Base-by-base conservation (phyloP, 2,888 invertebrate species). In the Corythucha ciliata region DNA sequence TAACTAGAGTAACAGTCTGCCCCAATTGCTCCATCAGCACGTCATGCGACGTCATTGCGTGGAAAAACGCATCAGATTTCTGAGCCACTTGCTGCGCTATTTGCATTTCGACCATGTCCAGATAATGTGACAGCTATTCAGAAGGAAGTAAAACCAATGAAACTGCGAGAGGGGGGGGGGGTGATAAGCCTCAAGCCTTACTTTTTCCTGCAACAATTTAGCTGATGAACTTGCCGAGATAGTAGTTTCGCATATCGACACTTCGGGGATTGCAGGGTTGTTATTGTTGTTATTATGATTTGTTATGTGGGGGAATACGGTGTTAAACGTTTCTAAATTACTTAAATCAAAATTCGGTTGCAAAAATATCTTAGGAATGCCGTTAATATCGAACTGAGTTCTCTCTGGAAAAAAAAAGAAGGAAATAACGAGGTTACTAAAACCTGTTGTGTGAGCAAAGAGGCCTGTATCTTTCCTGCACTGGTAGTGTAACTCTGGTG, bases 11-110 rank as follows among this genome's bases (percentile, higher is more conserved):
- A 8, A 84, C 78, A 18, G 91, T 89, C 64, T 80, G 78, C 1
- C 82, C 82, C 76, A 98, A 83, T 66, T 96, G 88, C 60, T 92
- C 91, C 81, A 96, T 90, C 44, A 98, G 83, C 24, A 89, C 86
- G 67, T 97, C 94, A 70, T 98, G 97, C 6, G 96, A 96, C 48
- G 94, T 83, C 87, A 98, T 96, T 1, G 96, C 96, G 69, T 92
- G 87, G 67, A 97, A 98, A 72, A 97, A 98, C 16, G 93, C 93
- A 61, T 90, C 90, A 8, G 94, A 94, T 67, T 94, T 92, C 63
- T 86, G 83, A 24, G 94, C 90, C 48, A 94, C 76, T 73, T 94
- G 93, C 62, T 83, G 81, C 4, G 90, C 89, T 66, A 93, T 90
- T 69, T 88, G 83, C 64, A 91, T 86, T 70, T 97, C 96, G 40